Conservation (phyloP, 2,113 vertebrate genomes). For the Cololabis saira region DNA sequence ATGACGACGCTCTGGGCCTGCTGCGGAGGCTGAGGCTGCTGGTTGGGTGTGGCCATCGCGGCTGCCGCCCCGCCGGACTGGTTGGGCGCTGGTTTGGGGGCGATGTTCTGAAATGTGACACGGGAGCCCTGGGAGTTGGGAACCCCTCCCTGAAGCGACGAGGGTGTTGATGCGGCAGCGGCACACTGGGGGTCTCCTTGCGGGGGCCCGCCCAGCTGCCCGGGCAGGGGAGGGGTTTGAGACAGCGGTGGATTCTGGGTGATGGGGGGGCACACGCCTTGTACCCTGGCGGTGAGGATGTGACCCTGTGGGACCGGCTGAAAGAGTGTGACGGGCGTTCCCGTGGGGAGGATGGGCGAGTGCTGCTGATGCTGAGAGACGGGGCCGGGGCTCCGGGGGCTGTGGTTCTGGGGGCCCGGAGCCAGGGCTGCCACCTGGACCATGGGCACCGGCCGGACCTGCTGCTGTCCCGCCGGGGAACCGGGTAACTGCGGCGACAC, state of each 20-base stretch:
- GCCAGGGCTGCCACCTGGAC: slow-evolving; percentile 86
- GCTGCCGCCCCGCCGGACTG: slow-evolving; percentile 84
- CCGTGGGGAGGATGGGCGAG: slow-evolving; percentile 88
- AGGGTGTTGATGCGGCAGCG: slow-evolving; percentile 80
- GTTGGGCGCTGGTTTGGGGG: slow-evolving; percentile 91
- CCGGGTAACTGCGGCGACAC: slow-evolving; percentile 51
- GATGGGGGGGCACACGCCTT: slow-evolving; percentile 89
- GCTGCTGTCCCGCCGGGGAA: slow-evolving; percentile 81
- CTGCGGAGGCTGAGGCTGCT: slow-evolving; percentile 76
- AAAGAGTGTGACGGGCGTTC: slow-evolving; percentile 92
- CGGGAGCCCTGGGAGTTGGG: slow-evolving; percentile 88
- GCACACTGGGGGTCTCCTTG: slow-evolving; percentile 89
- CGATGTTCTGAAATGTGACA: slow-evolving; percentile 97
- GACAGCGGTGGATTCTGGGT: slow-evolving; percentile 86
- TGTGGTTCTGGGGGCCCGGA: slow-evolving; percentile 86
- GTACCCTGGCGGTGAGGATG: slow-evolving; percentile 91
- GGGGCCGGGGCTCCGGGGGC: slow-evolving; percentile 78
- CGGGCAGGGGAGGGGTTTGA: slow-evolving; percentile 83
- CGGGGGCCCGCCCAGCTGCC: no score
- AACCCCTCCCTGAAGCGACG: slow-evolving; percentile 86
- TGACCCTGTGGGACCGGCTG: slow-evolving; percentile 95
- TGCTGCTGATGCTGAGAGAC: slow-evolving; percentile 80
- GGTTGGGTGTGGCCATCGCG: slow-evolving; percentile 81
- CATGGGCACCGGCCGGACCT: slow-evolving; percentile 85
- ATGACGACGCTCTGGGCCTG: slow-evolving; percentile 94